phyloP scores from a whole-genome alignment of 2,797 vertebrate species.

The Dryobates pubescens region DNA sequence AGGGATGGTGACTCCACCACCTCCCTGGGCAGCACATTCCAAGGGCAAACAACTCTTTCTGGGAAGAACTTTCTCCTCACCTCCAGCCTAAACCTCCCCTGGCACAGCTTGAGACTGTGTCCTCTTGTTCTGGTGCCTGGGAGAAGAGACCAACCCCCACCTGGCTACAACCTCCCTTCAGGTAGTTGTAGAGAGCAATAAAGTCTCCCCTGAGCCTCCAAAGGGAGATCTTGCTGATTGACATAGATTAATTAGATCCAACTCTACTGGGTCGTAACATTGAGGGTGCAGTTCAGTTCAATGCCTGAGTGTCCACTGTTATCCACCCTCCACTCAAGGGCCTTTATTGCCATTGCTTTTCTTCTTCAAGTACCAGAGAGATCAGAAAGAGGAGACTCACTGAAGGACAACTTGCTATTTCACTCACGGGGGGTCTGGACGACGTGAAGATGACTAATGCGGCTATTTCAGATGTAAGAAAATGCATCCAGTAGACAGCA shows the following conservation, averaged over 20 bases:
- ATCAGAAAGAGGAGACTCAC: not conserved
- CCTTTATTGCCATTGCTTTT: not conserved
- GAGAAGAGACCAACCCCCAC: too few relatives aligned
- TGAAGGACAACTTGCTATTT: not conserved
- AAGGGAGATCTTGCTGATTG: not conserved
- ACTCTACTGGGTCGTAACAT: not conserved
- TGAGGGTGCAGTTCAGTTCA: not conserved
- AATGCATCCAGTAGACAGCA: not conserved
- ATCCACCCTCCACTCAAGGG: not conserved
- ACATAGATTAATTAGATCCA: not conserved
- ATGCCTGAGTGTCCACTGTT: not conserved
- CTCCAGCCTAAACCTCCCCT: too few relatives aligned
- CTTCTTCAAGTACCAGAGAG: not conserved
- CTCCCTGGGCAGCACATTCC: too few relatives aligned
- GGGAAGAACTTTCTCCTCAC: too few relatives aligned
- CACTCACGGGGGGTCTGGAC: not conserved
- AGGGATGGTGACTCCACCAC: too few relatives aligned
- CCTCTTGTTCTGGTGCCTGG: too few relatives aligned
- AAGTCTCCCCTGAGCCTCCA: not conserved
- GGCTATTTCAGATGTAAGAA: constrained; percentile 37
- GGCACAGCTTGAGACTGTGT: too few relatives aligned
- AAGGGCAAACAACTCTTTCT: too few relatives aligned
- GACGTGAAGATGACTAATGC: constrained; percentile 48
- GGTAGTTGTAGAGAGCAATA: too few relatives aligned
- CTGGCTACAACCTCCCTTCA: too few relatives aligned